A percentile compares a stretch with the other conserved stretches of the same genome.
These are phyloP conservation scores for Nephila pilipes DNA, from an alignment of 1,140 invertebrate genomes.

Conservation along the genomic window DNA sequence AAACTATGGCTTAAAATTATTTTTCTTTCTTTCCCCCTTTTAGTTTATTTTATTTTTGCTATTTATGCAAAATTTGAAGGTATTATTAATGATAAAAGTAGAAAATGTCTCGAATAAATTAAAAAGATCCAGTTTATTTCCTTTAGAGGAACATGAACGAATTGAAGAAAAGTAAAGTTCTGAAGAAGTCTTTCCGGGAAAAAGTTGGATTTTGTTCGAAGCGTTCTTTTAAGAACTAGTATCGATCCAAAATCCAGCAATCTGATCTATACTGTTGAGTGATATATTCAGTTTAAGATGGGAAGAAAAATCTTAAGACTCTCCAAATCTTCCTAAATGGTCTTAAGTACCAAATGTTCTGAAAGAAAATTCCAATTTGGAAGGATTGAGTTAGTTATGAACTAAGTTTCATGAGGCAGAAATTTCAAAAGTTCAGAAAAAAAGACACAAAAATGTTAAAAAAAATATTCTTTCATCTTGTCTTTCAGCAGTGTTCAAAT, in stretches of 20 bases:
- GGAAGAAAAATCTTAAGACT: slow-evolving; percentile 8
- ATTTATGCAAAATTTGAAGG: no score
- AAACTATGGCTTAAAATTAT: no score
- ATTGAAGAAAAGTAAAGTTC: neutral
- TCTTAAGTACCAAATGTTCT: neutral
- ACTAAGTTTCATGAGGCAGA: neutral
- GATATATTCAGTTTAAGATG: neutral
- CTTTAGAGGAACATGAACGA: neutral
- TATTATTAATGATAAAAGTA: no score
- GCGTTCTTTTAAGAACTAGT: neutral
- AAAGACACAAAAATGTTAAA: neutral
- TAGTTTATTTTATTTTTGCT: no score
- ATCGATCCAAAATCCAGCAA: neutral
- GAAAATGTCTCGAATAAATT: no score
- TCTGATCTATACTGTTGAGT: neutral
- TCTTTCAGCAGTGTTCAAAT: neutral
- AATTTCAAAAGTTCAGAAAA: neutral
- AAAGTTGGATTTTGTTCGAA: neutral
- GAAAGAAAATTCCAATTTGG: neutral
- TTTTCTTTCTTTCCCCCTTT: no score
- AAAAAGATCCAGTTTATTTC: neutral
- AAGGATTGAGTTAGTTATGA: slow-evolving; percentile 22
- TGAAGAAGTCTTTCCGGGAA: neutral
- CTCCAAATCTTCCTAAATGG: neutral
- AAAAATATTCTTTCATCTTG: neutral